Conservation (phyloP, 1,140 invertebrate genomes). For the Apis dorsata region DNA sequence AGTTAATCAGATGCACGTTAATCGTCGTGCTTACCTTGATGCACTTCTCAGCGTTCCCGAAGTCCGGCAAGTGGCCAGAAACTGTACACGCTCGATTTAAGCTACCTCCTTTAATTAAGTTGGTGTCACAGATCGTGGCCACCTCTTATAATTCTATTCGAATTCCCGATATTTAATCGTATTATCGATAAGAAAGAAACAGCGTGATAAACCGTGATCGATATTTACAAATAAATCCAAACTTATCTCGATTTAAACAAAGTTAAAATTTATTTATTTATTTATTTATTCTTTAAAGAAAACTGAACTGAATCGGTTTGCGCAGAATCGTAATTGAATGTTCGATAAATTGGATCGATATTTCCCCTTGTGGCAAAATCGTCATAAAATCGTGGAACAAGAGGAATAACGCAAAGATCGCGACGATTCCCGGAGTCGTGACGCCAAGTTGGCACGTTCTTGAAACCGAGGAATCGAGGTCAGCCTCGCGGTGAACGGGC, state of each 20-base stretch:
- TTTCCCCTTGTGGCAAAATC: not conserved
- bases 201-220: too few species aligned
- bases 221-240: too few species aligned
- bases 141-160: too few species aligned
- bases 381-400: conserved; percentile 5
- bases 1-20: not conserved
- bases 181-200: too few species aligned
- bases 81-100: not conserved
- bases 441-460: conserved; percentile 49
- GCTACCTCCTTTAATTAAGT: not conserved
- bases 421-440: conserved; percentile 43
- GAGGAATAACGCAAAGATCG: conserved; percentile 47
- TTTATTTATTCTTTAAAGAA: too few species aligned
- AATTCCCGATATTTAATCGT: too few species aligned
- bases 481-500: conserved; percentile 51
- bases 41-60: conserved; percentile 63
- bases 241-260: too few species aligned
- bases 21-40: conserved; percentile 44
- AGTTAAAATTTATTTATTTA: too few species aligned
- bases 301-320: too few species aligned
- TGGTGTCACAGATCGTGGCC: not conserved
- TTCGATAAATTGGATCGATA: too few species aligned
- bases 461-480: conserved; percentile 62
- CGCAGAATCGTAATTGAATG: too few species aligned
- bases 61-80: conserved; percentile 59